Evolutionary conservation across 2,888 invertebrate genomes (phyloP).

Genomic region (Sinohyriopsis cumingii): DNA sequence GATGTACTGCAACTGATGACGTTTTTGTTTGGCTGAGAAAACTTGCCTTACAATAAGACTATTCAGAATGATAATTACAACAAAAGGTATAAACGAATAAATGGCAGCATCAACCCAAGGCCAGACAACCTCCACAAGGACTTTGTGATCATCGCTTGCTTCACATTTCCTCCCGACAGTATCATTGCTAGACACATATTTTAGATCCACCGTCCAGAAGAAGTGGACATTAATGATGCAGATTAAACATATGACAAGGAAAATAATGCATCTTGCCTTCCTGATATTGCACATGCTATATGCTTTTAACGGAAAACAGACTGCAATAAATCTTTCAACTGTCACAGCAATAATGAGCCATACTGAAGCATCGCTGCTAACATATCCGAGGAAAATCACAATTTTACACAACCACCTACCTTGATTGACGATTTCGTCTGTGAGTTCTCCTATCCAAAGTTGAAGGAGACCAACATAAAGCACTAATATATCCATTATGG

Average conservation of each 20-base stretch:
- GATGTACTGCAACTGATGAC: conserved; percentile 31
- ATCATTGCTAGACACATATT: conserved; percentile 30
- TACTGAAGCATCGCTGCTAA: conserved; percentile 66
- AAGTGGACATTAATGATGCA: conserved; percentile 63
- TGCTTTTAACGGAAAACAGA: conserved; percentile 66
- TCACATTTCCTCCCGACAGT: conserved; percentile 37
- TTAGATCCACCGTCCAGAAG: conserved; percentile 62
- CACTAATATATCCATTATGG: conserved; percentile 66
- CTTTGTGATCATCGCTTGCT: conserved; percentile 29
- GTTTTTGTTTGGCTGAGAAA: conserved; percentile 42
- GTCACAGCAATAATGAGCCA: conserved; percentile 71
- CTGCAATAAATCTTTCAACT: conserved; percentile 68
- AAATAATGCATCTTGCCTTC: conserved; percentile 44
- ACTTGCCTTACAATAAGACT: conserved; percentile 66
- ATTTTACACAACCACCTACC: conserved; percentile 64
- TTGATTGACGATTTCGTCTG: conserved; percentile 54
- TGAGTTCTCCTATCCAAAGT: conserved; percentile 66
- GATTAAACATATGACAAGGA: conserved; percentile 49
- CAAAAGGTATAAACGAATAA: conserved; percentile 68
- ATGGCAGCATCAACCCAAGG: conserved; percentile 68
- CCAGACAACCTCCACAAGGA: conserved; percentile 60
- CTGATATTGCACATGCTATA: conserved; percentile 59
- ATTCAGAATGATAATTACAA: conserved; percentile 62
- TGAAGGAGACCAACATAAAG: conserved; percentile 68
- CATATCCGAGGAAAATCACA: conserved; percentile 60